phyloP scores from a whole-genome alignment of 1,140 invertebrate species.

The Sminthurides bifidus region DNA sequence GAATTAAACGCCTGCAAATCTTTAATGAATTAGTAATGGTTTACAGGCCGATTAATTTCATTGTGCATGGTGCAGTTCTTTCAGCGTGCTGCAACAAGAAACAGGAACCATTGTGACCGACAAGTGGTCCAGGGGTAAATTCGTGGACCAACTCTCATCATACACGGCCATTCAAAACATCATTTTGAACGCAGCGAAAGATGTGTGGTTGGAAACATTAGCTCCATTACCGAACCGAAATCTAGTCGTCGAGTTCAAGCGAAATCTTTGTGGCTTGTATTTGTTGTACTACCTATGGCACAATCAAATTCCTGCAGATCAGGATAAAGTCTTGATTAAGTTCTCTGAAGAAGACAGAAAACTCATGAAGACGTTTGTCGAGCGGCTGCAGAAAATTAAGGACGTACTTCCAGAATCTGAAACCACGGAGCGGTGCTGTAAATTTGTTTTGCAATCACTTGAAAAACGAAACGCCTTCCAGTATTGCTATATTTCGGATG shows the following conservation, averaged over 20 bases:
- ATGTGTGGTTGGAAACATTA: background rate
- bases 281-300: slow-evolving; percentile 1
- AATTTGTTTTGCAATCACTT: background rate
- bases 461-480: background rate
- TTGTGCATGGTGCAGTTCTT: background rate
- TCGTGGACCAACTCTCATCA: background rate
- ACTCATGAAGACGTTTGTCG: background rate
- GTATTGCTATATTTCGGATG: background rate
- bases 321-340: background rate
- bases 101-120: background rate
- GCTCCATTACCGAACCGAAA: background rate
- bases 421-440: background rate
- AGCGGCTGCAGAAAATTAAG: background rate
- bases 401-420: background rate
- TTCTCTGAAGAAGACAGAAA: background rate
- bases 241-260: background rate
- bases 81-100: background rate
- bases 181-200: background rate
- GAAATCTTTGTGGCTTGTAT: slow-evolving; percentile 2
- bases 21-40: background rate
- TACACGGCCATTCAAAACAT: background rate
- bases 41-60: background rate
- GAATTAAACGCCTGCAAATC: background rate
- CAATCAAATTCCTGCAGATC: background rate
- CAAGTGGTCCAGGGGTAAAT: background rate